Evolutionary conservation across 2,888 invertebrate genomes (phyloP).

Genomic region (Polyploca ridens): DNA sequence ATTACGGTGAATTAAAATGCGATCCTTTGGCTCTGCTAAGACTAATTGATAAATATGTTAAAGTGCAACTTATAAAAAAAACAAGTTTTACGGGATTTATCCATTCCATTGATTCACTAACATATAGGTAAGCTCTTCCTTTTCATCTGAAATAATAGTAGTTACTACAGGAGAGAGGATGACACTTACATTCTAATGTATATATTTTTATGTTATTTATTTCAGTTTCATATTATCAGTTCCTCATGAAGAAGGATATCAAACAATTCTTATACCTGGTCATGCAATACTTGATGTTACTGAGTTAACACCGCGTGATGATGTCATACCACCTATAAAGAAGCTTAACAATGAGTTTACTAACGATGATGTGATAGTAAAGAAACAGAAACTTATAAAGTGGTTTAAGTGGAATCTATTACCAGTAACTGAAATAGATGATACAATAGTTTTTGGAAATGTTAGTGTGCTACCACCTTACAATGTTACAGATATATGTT

Average conservation of each 20-base stretch:
- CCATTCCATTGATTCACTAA: slow-evolving; percentile 69
- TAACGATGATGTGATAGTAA: slow-evolving; percentile 38
- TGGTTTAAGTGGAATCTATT: slow-evolving; percentile 70
- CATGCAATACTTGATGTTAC: slow-evolving; percentile 58
- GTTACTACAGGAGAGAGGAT: neutral
- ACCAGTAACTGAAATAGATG: slow-evolving; percentile 57
- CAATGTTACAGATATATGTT: slow-evolving; percentile 58
- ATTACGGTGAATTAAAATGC: slow-evolving; percentile 33
- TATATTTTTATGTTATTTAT: slow-evolving; percentile 28
- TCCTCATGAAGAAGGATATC: slow-evolving; percentile 46
- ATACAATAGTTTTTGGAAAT: slow-evolving; percentile 65
- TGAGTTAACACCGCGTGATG: slow-evolving; percentile 31
- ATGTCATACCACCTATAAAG: slow-evolving; percentile 40
- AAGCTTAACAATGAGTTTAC: slow-evolving; percentile 28
- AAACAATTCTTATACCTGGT: slow-evolving; percentile 64
- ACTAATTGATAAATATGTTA: slow-evolving; percentile 62
- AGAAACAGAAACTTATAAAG: slow-evolving; percentile 55
- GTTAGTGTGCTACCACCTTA: slow-evolving; percentile 67
- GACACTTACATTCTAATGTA: neutral
- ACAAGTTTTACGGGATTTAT: slow-evolving; percentile 57
- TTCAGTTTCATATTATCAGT: slow-evolving; percentile 67
- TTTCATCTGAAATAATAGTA: neutral
- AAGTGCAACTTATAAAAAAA: slow-evolving; percentile 56
- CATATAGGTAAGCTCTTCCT: slow-evolving; percentile 55
- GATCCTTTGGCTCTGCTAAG: slow-evolving; percentile 41